Conservation (phyloP, 2,888 invertebrate species). For the Pristionchus japonicus region DNA sequence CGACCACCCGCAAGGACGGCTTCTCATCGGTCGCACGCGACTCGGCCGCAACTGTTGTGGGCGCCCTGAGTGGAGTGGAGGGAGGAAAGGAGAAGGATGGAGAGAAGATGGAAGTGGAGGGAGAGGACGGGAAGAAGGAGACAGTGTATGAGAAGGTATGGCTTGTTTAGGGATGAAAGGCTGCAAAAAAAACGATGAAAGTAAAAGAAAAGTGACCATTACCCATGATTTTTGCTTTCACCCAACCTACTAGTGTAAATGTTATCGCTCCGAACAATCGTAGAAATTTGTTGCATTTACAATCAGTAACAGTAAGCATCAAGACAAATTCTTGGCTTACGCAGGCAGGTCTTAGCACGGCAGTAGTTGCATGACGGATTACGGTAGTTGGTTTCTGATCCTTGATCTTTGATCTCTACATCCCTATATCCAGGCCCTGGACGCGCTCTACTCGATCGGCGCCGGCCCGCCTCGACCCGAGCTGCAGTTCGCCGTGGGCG, state of each 20-base stretch:
- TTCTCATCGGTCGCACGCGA: constrained; percentile 55
- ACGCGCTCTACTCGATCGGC: constrained; percentile 54
- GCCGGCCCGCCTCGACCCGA: constrained; percentile 66
- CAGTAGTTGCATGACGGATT: background rate
- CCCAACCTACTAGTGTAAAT: too few relatives aligned
- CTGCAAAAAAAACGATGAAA: too few relatives aligned
- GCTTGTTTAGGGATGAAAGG: too few relatives aligned
- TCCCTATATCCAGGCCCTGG: background rate
- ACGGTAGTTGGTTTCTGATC: background rate
- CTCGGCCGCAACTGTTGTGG: constrained; percentile 45
- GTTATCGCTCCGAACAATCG: too few relatives aligned
- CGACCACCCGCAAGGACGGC: constrained; percentile 58
- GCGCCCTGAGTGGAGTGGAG: background rate
- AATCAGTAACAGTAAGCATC: too few relatives aligned
- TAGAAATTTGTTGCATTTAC: too few relatives aligned
- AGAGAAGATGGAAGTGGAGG: background rate
- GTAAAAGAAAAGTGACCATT: too few relatives aligned
- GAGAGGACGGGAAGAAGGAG: constrained; percentile 14
- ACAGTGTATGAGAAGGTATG: constrained; percentile 27
- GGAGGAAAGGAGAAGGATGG: background rate
- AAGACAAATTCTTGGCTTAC: too few relatives aligned
- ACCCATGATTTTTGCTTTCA: too few relatives aligned
- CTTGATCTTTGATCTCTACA: background rate
- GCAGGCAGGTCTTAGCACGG: too few relatives aligned
- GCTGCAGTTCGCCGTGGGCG: constrained; percentile 63